Base-by-base conservation (phyloP, 2,797 vertebrate genomes). In the Peromyscus attwateri region DNA sequence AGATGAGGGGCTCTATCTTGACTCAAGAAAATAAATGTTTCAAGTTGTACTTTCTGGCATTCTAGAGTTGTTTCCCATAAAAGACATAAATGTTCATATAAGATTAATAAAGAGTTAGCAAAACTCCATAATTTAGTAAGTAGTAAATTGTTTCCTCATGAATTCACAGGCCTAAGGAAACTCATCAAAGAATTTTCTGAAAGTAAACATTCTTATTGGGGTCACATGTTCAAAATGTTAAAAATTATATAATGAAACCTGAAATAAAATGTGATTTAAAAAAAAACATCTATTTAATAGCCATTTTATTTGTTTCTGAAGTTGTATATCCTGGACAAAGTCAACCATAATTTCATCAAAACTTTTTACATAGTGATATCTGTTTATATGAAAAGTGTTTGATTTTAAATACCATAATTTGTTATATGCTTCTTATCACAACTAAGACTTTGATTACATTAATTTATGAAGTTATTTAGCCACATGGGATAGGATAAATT, bases 271-370 rank as follows among this genome's bases (percentile, higher is more conserved):
- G 55, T 13, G 46, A 84, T 34, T 1, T 40, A 79, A 43, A 57
- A 57, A 84, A n/a, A 31, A 73, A 75, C 71, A 80, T 40, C 17
- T 68, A 31, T n/a, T 89, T 3, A 4, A 79, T 68, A 68, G 27
- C 27, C 49, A 82, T 46, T 60, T 77, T 70, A 87, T 37, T 82
- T 92, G 13, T 52, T 87, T 90, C 49, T 76, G 19, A 94, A 95
- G 55, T 60, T 85, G 0, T 55, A 68, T 6, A 1, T 85, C 73
- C n/a, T 84, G 17, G 57, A 75, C 1, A 43, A 37, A 29, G 9
- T 76, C 73, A 89, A 75, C 46, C 29, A 34, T 75, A 79, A 1
- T 19, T 66, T 84, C 31, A 68, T 49, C 37, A 60, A 62, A 93
- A 46, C n/a, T 31, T 64, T 4, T 23, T 66, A 34, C 3, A 5